Evolutionary conservation across 2,888 invertebrate genomes (phyloP), one percentile per base, ranked within the genome.

Genomic region (Hypomecis atomaria): DNA sequence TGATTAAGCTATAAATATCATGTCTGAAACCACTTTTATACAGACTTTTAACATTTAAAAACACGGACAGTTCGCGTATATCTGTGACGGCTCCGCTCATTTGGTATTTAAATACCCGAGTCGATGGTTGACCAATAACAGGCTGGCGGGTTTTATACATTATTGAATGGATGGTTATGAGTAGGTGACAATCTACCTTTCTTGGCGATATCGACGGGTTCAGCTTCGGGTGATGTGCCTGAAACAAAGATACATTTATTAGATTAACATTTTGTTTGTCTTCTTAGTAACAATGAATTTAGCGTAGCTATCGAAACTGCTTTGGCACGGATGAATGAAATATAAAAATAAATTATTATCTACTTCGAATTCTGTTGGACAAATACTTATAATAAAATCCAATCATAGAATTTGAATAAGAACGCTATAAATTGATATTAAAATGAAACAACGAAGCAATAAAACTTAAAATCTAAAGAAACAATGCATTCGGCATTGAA

Each of bases 141-240:
- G 50, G 37, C 57, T 11, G 38, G 33, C 11, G 56, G 54, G 34
- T 44, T 37, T 53, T 57, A 66, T 60, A 53, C 49, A 54, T 45
- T 60, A 55, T 59, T 55, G 33, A 61, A 13, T 71, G 67, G 75
- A 76, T 71, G 60, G 57, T 65, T 43, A 47, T 40, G 62, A 75
- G 69, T 60, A 70, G 57, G 65, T 74, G 67, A 66, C 52, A 58
- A 66, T 68, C 73, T 88, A 92, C 92, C 91, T 91, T 91, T 91
- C 79, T 91, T 90, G 76, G 77, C 88, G 79, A 82, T 86, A 78
- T 92, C 92, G 76, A 73, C 77, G 72, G 88, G 67, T 77, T 89
- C 91, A 56, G 85, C 81, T 75, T 89, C 91, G 67, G 88, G 89
- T 55, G 92, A 83, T 70, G 87, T 85, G 75, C 87, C 91, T 92